phyloP scores from a whole-genome alignment of 37 sponge, comb jelly and placozoan genomes.

The Aplysina aerophoba region DNA sequence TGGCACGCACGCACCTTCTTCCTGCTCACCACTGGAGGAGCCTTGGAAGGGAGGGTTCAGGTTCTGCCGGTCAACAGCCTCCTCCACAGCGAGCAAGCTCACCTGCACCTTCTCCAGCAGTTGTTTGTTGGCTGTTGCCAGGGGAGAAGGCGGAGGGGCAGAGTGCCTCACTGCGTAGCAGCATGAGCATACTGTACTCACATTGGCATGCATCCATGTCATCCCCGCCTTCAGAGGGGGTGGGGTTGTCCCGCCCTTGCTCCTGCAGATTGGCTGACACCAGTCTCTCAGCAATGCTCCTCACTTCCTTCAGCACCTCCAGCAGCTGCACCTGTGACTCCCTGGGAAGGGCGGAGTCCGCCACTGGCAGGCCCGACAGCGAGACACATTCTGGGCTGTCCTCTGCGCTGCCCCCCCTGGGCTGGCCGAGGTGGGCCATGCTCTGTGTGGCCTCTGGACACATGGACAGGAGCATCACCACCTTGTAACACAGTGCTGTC shows the following conservation, averaged over 20 bases:
- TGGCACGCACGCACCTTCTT: slow-evolving; percentile 7
- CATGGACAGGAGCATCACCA: no score
- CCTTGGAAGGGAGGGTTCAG: slow-evolving; percentile 87
- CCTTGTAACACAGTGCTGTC: not conserved
- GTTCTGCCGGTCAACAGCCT: slow-evolving; percentile 55
- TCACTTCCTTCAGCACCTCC: slow-evolving; percentile 41
- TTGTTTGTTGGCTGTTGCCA: not conserved
- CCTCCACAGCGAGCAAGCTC: slow-evolving; percentile 68
- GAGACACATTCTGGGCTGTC: no score
- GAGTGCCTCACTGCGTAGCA: slow-evolving; percentile 10
- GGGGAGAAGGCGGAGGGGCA: not conserved
- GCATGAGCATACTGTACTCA: not conserved
- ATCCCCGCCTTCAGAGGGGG: not conserved
- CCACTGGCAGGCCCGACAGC: not conserved
- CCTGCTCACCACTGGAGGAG: not conserved
- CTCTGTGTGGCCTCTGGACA: no score
- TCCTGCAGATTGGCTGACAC: slow-evolving; percentile 52
- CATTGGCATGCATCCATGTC: not conserved
- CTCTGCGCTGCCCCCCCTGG: not conserved
- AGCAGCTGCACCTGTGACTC: not conserved
- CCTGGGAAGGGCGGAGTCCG: not conserved
- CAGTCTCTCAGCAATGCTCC: slow-evolving; percentile 50
- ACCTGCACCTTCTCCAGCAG: slow-evolving; percentile 29
- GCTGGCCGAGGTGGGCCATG: not conserved
- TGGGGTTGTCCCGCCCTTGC: slow-evolving; percentile 40